These are phyloP conservation scores for Sturmia bella DNA, from an alignment of 2,888 invertebrate species.

Conservation along the genomic window DNA sequence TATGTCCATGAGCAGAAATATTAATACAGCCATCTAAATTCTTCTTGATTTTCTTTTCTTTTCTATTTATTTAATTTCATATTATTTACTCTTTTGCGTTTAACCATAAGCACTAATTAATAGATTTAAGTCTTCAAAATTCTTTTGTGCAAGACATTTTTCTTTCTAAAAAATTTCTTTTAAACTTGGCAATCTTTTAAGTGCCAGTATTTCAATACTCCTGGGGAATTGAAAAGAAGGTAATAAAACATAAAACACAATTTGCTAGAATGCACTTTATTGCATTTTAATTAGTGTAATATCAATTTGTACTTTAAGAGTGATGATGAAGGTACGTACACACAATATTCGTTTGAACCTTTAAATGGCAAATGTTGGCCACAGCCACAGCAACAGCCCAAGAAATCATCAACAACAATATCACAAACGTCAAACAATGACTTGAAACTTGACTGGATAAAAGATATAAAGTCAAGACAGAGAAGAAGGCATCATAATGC, in stretches of 20 bases:
- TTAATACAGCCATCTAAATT: neutral
- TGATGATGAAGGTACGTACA: slow-evolving; percentile 63
- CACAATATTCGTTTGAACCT: slow-evolving; percentile 42
- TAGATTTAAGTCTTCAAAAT: slow-evolving; percentile 17
- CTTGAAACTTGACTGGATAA: slow-evolving; percentile 15
- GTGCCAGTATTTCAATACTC: slow-evolving; percentile 36
- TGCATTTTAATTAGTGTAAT: slow-evolving; percentile 71
- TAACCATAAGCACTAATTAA: slow-evolving; percentile 3
- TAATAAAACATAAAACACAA: slow-evolving; percentile 57
- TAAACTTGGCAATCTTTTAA: slow-evolving; percentile 49
- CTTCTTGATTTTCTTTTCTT: neutral
- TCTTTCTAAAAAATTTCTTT: slow-evolving; percentile 2
- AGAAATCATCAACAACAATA: slow-evolving; percentile 1
- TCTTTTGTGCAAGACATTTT: slow-evolving; percentile 20
- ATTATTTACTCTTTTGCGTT: neutral
- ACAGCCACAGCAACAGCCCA: slow-evolving; percentile 1
- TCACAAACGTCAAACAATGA: slow-evolving; percentile 49
- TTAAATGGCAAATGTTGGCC: slow-evolving; percentile 37
- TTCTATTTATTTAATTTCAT: neutral
- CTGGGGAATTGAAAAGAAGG: slow-evolving; percentile 42
- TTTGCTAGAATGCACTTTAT: slow-evolving; percentile 69
- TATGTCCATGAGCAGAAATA: no score
- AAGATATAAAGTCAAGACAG: slow-evolving; percentile 3
- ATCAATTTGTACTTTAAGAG: slow-evolving; percentile 70
- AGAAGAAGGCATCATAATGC: slow-evolving; percentile 45